Base-by-base conservation (phyloP, 2,113 vertebrate genomes). In the Hucho hucho region DNA sequence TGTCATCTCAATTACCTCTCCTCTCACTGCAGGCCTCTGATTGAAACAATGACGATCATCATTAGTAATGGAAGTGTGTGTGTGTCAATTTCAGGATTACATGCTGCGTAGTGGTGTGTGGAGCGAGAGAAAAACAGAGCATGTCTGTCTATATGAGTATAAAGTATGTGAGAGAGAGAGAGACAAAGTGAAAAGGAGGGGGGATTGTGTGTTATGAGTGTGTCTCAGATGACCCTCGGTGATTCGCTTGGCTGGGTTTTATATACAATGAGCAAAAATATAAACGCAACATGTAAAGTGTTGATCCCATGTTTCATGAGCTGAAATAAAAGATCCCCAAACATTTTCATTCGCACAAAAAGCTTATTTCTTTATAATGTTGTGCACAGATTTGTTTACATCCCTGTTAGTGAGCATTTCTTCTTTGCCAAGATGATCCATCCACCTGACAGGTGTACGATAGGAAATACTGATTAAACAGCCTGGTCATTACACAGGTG, bases 1-100 rank as follows among this genome's bases (percentile, higher is more conserved):
- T 74, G 75, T 81, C 69, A 79, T 13, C 73, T 83, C 78, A 73
- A 63, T 76, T 78, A 81, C 47, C 63, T 75, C 25, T 65, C 43
- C 56, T 53, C 16, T 53, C 22, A 32, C 59, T 72, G 79, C 76
- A 79, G 72, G 56, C 74, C 43, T 73, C 69, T 80, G 84, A 86
- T 79, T 75, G 78, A 77, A 75, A 79, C 70, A 43, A 70, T 56
- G 53, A 65, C 20, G 37, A 58, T 66, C 7, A 61, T 74, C 26
- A 75, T 84, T 80, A 70, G 65, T 26, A 69, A 13, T 26, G 25
- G 70, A 9, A 22, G 70, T 16, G 25, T 11, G 26, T 16, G 53
- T 71, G 47, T 56, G 49, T 20, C 32, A 9, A 43, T 43, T 43
- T 43, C 7, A 43, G 7, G 37, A 43, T 43, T 43, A 43, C 37